Conservation (phyloP, 1,140 invertebrate species). For the Bombus confusus region DNA sequence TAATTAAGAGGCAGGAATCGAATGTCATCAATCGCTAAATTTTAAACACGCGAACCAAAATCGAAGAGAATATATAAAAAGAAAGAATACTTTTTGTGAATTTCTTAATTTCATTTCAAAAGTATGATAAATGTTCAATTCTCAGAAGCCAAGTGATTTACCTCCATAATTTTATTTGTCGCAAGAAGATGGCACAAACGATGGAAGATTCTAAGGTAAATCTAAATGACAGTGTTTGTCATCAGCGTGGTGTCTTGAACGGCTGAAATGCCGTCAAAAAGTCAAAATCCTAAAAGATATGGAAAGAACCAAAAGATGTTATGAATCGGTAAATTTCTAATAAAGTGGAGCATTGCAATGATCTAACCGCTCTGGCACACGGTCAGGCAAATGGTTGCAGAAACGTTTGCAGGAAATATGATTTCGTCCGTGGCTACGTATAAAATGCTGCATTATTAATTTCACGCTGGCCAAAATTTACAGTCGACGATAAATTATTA, state of each 20-base stretch:
- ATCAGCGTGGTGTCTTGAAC: not conserved
- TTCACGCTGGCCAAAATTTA: slow-evolving; percentile 29
- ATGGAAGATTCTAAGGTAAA: too few species aligned
- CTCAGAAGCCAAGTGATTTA: too few species aligned
- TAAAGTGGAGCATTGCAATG: too few species aligned
- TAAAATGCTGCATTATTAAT: slow-evolving; percentile 43
- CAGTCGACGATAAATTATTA: slow-evolving; percentile 42
- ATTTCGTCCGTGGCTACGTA: slow-evolving; percentile 14
- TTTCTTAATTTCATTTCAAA: not conserved
- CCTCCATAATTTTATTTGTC: too few species aligned
- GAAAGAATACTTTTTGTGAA: not conserved
- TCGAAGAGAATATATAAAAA: not conserved
- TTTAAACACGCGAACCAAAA: not conserved
- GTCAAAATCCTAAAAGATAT: not conserved
- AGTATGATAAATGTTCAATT: too few species aligned
- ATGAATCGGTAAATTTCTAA: not conserved
- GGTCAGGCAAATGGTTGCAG: not conserved
- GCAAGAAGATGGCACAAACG: too few species aligned
- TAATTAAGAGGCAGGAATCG: slow-evolving; percentile 14
- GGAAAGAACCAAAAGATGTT: not conserved
- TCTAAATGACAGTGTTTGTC: too few species aligned
- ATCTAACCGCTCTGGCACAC: not conserved
- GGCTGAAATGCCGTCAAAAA: not conserved
- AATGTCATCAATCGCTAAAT: not conserved
- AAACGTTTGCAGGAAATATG: slow-evolving; percentile 10